These are phyloP conservation scores for Drosophila fulvimacula DNA, from an alignment of 2,888 invertebrate species.

Conservation along the genomic window DNA sequence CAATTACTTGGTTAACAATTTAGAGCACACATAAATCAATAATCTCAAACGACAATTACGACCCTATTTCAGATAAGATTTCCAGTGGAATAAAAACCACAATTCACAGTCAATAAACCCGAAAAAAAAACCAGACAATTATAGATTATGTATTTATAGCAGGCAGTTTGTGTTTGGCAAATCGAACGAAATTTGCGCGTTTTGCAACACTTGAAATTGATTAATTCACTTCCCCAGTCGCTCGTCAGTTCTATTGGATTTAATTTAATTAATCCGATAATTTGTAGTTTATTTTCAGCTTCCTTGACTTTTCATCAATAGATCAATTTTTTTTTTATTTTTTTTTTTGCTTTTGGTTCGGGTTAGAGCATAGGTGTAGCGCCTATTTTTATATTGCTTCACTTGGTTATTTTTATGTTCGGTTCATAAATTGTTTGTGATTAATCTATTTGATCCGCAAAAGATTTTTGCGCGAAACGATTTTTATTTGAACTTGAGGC, in stretches of 20 bases:
- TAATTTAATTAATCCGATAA: constrained; percentile 2
- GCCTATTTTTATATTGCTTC: constrained; percentile 51
- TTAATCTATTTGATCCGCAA: constrained; percentile 73
- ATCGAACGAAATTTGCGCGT: not conserved
- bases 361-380: not conserved
- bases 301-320: constrained; percentile 15
- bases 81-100: not conserved
- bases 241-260: constrained; percentile 6
- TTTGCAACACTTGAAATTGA: constrained; percentile 2
- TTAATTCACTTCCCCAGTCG: constrained; percentile 27
- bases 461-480: constrained; percentile 61
- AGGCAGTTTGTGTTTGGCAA: not conserved
- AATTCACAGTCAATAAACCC: not conserved
- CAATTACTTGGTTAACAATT: not conserved
- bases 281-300: constrained; percentile 19
- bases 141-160: not conserved
- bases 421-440: constrained; percentile 72
- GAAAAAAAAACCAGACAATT: not conserved
- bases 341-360: constrained; percentile 6
- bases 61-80: constrained; percentile 22
- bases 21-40: constrained; percentile 4
- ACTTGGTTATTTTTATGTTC: constrained; percentile 57
- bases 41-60: constrained; percentile 8
- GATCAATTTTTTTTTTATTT: too few species aligned
- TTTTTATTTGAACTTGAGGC: constrained; percentile 78